Evolutionary conservation across 2,113 vertebrate genomes (phyloP), one percentile per base, ranked within the genome.

Genomic region (Cebus imitator): DNA sequence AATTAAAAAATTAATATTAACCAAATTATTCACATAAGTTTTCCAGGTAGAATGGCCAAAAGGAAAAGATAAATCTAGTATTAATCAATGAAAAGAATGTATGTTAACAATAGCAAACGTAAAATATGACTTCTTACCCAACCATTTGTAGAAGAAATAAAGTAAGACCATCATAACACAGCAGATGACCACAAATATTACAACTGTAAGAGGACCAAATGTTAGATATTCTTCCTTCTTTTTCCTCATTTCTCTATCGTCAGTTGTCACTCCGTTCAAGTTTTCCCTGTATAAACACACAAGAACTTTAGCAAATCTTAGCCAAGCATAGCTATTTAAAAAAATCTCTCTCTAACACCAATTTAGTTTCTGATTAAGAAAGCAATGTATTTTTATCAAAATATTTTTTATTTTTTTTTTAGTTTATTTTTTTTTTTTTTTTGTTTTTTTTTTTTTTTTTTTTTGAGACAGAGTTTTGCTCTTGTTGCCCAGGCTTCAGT

Each of bases 151-250:
- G 99, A 99, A 99, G 98, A 98, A 99, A 98, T 99, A 99, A 97
- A 99, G 99, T 78, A 99, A 99, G 68, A 99, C 98, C 18, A 99
- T 98, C 99, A 99, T 99, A 92, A 98, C 97, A 88, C 99, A 99
- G 98, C 99, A 99, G 97, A 99, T 97, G 91, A 97, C 98, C 57
- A 99, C 99, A 96, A 99, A 99, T 50, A 99, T 48, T 18, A 99
- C 85, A 45, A 99, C 99, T 79, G 99, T 99, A 25, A 99, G 50
- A 40, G 99, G 99, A 40, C 99, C 99, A 94, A 99, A 99, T 85
- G 98, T 99, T 86, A 99, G 96, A 61, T 98, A 98, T 61, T 99
- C 98, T 64, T 99, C 98, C 66, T 98, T 99, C 87, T 98, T 98
- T 96, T 94, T 98, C 50, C 83, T 98, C 8, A 89, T 95, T 96